A percentile compares a stretch with the other conserved stretches of the same genome.
phyloP scores from a whole-genome alignment of 2,113 vertebrate species.

The Bubalus kerabau region DNA sequence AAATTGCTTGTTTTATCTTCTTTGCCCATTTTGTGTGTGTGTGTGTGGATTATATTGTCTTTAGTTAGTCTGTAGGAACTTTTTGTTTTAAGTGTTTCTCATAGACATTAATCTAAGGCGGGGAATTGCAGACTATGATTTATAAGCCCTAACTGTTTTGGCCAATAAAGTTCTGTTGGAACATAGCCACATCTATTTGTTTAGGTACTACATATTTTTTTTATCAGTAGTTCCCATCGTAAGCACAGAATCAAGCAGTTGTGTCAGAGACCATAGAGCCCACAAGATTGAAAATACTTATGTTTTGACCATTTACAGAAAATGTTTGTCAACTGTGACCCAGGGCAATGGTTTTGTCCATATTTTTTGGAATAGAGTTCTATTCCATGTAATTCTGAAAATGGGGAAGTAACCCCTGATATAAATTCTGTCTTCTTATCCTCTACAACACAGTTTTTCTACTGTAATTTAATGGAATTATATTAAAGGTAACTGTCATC shows the following conservation, averaged over 20 bases:
- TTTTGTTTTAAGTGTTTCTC: background rate
- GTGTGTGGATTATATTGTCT: background rate
- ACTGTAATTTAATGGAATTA: background rate
- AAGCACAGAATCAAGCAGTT: background rate
- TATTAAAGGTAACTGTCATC: background rate
- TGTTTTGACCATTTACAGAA: background rate
- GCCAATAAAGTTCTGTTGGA: background rate
- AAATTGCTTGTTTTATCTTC: background rate
- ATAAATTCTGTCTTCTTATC: background rate
- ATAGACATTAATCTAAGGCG: background rate
- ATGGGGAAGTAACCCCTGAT: background rate
- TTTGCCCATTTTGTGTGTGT: background rate
- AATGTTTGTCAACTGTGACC: background rate
- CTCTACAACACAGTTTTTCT: background rate
- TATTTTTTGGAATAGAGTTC: slow-evolving; percentile 1
- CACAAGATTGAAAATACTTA: background rate
- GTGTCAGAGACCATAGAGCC: background rate
- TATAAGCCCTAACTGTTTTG: background rate
- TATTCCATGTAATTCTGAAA: background rate
- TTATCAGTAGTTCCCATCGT: background rate
- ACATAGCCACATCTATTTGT: background rate
- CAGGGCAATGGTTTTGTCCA: background rate
- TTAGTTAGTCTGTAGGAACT: background rate
- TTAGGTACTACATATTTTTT: background rate
- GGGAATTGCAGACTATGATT: background rate